Evolutionary conservation across 30 jellyfish, hydroid and myxozoan species (phyloP), one percentile per base, ranked within the genome.

Genomic region (Phacellophora camtschatica): DNA sequence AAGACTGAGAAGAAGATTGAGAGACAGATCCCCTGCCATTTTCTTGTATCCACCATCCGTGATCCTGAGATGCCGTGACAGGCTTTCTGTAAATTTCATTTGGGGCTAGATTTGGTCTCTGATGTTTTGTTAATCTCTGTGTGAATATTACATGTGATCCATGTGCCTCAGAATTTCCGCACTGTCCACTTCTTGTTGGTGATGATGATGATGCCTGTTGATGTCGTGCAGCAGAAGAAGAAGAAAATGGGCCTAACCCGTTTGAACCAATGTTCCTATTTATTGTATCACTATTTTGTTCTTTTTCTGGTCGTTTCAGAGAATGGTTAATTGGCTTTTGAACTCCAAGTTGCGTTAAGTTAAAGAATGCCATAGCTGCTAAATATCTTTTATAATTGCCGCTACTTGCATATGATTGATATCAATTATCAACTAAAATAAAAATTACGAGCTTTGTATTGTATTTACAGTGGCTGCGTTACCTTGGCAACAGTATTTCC

Each of bases 41-140:
- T 33, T 80, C 90, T 56, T 58, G 89, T 6, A 84, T 84, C 95
- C 95, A 89, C 97, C 97, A 89, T 25, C 97, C 97, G 34, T 89
- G 90, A 12, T 89, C 95, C 35, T 89, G 97, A 2, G 97, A 89
- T 18, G 97, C 49, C 20, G 97, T 68, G 10, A 89, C 79, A 41
- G 95, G 95, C 45, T 89, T 89, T 0, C 95, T 46, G 71, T 89
- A 89, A 39, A 77, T 82, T 46, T 89, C 97, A 56, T 89, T 89
- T n/a, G 97, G 97, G 35, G 88, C 97, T 35, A 77, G 50, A 41
- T 23, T 72, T 24, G 97, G 83, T 62, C 97, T 45, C 39, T 80
- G 95, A 77, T 88, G 97, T 34, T 88, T 88, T 25, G 95, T 88
- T 59, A 88, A 53, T 39, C 95, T 37, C 57, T 88, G 89, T 5